phyloP scores from a whole-genome alignment of 2,113 vertebrate genomes.

The Sebastes fasciatus region DNA sequence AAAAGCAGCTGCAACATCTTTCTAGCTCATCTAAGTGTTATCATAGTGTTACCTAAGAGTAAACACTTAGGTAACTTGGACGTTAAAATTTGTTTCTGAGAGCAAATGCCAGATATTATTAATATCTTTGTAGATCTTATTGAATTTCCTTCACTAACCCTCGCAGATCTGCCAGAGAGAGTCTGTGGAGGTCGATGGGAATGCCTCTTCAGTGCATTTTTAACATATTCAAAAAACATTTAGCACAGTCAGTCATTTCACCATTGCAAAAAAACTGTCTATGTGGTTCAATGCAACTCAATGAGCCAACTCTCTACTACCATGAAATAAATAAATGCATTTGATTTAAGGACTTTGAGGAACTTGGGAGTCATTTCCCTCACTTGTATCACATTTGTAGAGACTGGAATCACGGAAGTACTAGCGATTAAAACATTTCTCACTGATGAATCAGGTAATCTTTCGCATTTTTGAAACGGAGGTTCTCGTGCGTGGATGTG shows the following conservation, averaged over 20 bases:
- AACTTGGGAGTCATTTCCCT: constrained; percentile 17
- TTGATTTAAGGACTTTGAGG: not conserved
- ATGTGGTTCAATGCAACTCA: constrained; percentile 1
- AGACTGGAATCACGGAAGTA: constrained; percentile 15
- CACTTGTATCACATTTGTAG: constrained; percentile 5
- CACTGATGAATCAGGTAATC: constrained; percentile 38
- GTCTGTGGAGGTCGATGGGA: not conserved
- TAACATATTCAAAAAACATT: constrained; percentile 10
- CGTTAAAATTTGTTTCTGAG: no score
- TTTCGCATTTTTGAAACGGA: constrained; percentile 17
- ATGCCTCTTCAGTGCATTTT: constrained; percentile 17
- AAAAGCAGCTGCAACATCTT: constrained; percentile 20
- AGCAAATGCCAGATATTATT: constrained; percentile 7
- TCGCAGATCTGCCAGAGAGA: not conserved
- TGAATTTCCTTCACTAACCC: not conserved
- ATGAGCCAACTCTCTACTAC: not conserved
- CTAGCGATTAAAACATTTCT: constrained; percentile 8
- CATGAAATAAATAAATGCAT: constrained; percentile 19
- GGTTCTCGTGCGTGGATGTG: constrained; percentile 3
- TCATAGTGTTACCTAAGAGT: not conserved
- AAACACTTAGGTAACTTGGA: not conserved
- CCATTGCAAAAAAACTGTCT: not conserved
- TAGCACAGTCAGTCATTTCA: constrained; percentile 5
- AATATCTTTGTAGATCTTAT: not conserved
- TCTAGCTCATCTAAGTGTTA: constrained; percentile 8